Percentiles rank a stretch among this genome's conserved stretches.
Evolutionary conservation across 1,140 invertebrate species (phyloP).

Genomic region (Agraylea sexmaculata): DNA sequence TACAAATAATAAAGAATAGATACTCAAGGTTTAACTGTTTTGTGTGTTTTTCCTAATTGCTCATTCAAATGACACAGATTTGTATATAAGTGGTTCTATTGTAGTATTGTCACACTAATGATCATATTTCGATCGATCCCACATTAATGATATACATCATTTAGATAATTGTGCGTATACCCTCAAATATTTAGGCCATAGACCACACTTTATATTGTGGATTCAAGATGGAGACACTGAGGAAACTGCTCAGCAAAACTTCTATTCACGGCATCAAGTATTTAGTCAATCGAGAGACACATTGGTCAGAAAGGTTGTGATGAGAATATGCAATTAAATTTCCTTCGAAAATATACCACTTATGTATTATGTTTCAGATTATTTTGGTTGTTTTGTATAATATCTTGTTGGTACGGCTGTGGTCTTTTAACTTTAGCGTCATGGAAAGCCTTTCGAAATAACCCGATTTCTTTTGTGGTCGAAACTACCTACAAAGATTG

Average conservation of each 20-base stretch:
- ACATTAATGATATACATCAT: no score
- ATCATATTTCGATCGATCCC: no score
- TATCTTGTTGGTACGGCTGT: conserved; percentile 48
- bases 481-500: conserved; percentile 59
- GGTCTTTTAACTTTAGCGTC: conserved; percentile 45
- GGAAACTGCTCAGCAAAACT: conserved; percentile 32
- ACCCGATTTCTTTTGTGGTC: conserved; percentile 55
- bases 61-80: no score
- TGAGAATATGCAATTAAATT: neutral
- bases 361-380: conserved; percentile 27
- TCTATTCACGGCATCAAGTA: conserved; percentile 45
- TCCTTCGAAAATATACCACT: neutral
- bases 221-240: no score
- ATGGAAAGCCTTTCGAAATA: conserved; percentile 44
- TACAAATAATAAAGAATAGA: no score
- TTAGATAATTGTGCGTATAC: no score
- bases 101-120: no score
- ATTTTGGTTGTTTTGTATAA: conserved; percentile 53
- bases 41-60: no score
- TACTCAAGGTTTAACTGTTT: no score
- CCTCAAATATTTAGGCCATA: no score
- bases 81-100: no score
- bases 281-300: conserved; percentile 40
- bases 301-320: conserved; percentile 38
- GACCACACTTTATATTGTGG: no score